Evolutionary conservation across 2,113 vertebrate genomes (phyloP), one percentile per base, ranked within the genome.

Genomic region (Ageneiosus marmoratus): DNA sequence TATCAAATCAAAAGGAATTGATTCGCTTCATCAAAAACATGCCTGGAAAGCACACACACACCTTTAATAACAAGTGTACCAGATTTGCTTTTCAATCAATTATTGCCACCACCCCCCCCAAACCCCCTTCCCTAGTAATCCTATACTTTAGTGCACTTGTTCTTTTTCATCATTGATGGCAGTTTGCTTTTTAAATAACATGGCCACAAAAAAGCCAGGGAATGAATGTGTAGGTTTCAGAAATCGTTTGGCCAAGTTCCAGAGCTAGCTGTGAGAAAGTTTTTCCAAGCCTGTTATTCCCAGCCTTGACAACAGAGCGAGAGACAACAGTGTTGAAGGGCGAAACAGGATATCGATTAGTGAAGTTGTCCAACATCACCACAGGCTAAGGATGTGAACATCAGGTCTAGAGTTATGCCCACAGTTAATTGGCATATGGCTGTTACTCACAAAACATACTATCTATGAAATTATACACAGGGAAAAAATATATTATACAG

Each of bases 251-350:
- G n/a, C 41, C 51, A 5, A 7, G 37, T 34, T 82, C 67, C 55
- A 82, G 41, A n/a, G 67, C 50, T 56, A 22, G 34, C 79, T 56
- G 79, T 55, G 65, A 81, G 15, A 58, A 81, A 32, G 7, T 56
- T 58, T 46, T 58, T 10, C 34, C n/a, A 56, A 77, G 37, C 18
- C 20, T 69, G 10, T 5, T 22, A 29, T 37, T 73, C n/a, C 18
- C 53, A 32, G 53, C 80, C 80, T 81, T 58, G 50, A 69, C 67
- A 60, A 60, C 8, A 55, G 34, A 70, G 51, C 20, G 32, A 58
- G 79, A 69, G 24, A n/a, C 34, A 74, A 72, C 37, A 24, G 13
- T 27, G 65, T 3, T 9, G 22, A 81, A 41, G 50, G 20, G 20
- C n/a, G 32, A 79, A 56, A 44, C 18, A 37, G 16, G 34, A 29